These are phyloP conservation scores for Melitaea cinxia DNA, from an alignment of 1,140 invertebrate species.

Conservation along the genomic window DNA sequence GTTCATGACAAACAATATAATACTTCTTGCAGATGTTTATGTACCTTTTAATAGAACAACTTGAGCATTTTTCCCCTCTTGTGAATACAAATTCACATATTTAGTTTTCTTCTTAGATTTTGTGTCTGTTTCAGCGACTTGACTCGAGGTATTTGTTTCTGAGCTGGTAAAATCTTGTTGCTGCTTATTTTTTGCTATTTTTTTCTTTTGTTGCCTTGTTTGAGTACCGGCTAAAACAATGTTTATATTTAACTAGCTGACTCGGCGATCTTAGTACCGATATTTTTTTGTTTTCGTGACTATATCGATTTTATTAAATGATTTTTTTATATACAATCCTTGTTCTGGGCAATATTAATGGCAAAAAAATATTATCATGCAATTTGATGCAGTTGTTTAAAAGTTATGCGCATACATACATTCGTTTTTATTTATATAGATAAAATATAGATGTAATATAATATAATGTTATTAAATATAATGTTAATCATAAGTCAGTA, in stretches of 20 bases:
- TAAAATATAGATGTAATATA: neutral
- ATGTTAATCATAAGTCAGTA: neutral
- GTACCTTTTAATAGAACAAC: constrained; percentile 85
- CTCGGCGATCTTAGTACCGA: too few species aligned
- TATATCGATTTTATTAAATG: too few species aligned
- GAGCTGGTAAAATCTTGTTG: constrained; percentile 61
- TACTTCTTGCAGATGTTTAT: too few species aligned
- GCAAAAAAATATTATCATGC: too few species aligned
- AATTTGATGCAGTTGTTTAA: too few species aligned
- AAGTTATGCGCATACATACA: too few species aligned
- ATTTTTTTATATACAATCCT: too few species aligned
- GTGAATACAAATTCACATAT: constrained; percentile 88
- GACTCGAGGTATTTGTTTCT: constrained; percentile 30
- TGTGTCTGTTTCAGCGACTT: constrained; percentile 51
- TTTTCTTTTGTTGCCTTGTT: constrained; percentile 64
- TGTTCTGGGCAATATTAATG: too few species aligned
- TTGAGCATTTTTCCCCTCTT: constrained; percentile 86
- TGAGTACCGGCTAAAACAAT: constrained; percentile 45
- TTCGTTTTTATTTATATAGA: neutral
- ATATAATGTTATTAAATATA: too few species aligned
- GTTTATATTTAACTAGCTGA: too few species aligned
- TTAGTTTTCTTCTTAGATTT: constrained; percentile 87
- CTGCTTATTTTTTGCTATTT: constrained; percentile 73
- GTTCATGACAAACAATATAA: too few species aligned
- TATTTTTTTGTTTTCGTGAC: too few species aligned